Base-by-base conservation (phyloP, 1,140 invertebrate species). In the Odontomachus brunneus region DNA sequence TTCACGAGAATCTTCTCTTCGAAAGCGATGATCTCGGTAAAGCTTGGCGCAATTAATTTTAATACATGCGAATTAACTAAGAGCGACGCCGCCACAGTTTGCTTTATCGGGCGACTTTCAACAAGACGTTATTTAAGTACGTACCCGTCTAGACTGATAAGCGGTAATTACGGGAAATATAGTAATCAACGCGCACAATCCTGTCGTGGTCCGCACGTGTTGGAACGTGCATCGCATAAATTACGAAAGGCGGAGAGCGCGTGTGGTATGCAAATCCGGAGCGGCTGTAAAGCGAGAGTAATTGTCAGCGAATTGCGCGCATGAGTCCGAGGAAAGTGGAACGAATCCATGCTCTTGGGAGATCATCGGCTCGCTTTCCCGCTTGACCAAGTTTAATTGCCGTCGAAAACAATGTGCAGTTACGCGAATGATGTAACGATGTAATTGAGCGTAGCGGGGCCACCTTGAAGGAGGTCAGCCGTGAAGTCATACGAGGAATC, bases 21-120 rank as follows among this genome's bases (percentile, higher is more conserved):
- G 98, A 99, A 95, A 98, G 98, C 86, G 98, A 99, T 91, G 97
- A 98, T 94, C 95, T 98, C 84, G 97, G 97, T 97, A 93, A 94
- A 92, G 29, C 22, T 1, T 3, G 1, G 7, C 19, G 5, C 49
- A 62, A 81, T 84, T 80, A 63, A 84, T 75, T 80, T 80, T 72
- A 80, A 86, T 86, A 65, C 38, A 55, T 15, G 5, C 22, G 48
- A 55, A 55, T 84, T 33, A 59, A 71, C 17, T 26, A 44, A 19
- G 11, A 24, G 29, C 63, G 22, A 15, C 5, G 33, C 59, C 38
- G 24, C 11, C 15, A 17, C 26, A 7, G 38, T 33, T 44, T 3
- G 51, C 22, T 26, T 12, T 26, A 69, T 78, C 63, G 63, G 33
- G 57, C 63, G 63, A 78, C 75, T 78, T 78, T 78, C 63, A 69